Percentiles rank a stretch among this genome's conserved stretches.
Conservation (phyloP, 2,888 invertebrate genomes). For the Eilema caniola region DNA sequence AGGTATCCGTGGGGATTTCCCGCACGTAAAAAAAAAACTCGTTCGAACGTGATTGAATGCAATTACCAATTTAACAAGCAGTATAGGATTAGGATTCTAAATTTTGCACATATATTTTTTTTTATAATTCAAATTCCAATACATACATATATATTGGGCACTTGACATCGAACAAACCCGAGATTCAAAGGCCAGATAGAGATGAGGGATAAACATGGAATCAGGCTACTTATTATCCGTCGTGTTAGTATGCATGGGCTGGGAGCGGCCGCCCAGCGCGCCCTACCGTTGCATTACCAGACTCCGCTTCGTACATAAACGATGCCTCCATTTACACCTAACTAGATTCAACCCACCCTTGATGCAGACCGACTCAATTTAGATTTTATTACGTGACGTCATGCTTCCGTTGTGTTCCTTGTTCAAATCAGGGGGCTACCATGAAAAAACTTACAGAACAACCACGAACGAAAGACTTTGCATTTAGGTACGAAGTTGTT, state of each 20-base stretch:
- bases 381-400: slow-evolving; percentile 62
- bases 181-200: slow-evolving; percentile 37
- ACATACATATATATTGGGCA: slow-evolving; percentile 22
- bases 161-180: slow-evolving; percentile 22
- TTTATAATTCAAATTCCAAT: background rate
- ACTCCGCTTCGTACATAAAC: slow-evolving; percentile 71
- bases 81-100: too few relatives aligned
- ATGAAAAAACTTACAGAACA: too few relatives aligned
- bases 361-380: slow-evolving; percentile 66
- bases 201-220: slow-evolving; percentile 71
- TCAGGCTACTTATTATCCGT: slow-evolving; percentile 79
- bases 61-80: too few relatives aligned
- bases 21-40: too few relatives aligned
- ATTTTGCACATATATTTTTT: too few relatives aligned
- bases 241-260: slow-evolving; percentile 86
- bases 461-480: too few relatives aligned
- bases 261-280: slow-evolving; percentile 71
- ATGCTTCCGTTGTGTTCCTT: slow-evolving; percentile 31
- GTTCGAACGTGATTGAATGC: too few relatives aligned
- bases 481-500: too few relatives aligned
- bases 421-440: slow-evolving; percentile 18
- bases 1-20: too few relatives aligned
- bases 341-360: slow-evolving; percentile 63
- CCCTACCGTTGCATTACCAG: slow-evolving; percentile 70
- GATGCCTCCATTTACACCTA: slow-evolving; percentile 75